These are phyloP conservation scores for Lathamus discolor DNA, from an alignment of 2,113 vertebrate species.

Conservation along the genomic window DNA sequence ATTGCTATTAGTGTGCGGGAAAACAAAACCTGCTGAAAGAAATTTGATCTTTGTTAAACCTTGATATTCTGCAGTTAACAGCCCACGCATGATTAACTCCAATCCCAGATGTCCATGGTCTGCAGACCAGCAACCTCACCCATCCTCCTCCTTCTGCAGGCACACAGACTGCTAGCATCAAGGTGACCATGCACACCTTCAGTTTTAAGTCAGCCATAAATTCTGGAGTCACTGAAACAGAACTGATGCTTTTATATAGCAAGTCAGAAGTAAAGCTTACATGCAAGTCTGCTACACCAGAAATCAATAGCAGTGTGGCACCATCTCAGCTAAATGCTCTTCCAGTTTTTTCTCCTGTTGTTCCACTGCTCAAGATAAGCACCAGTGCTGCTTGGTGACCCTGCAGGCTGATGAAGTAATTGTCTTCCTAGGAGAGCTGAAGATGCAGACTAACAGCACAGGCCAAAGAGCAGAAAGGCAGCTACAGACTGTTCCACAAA, in stretches of 20 bases:
- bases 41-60: not conserved
- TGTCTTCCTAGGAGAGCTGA: not conserved
- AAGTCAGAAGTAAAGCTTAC: not conserved
- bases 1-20: not conserved
- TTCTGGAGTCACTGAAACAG: not conserved
- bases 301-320: not conserved
- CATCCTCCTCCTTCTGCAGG: not conserved
- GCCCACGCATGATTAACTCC: not conserved
- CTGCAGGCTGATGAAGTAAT: not conserved
- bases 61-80: conserved; percentile 23
- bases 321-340: not conserved
- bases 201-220: not conserved
- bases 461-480: not conserved
- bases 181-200: not conserved
- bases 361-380: not conserved
- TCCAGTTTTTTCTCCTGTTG: not conserved
- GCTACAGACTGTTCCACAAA: not conserved
- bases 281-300: not conserved
- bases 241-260: not conserved
- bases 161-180: not conserved
- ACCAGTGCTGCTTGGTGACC: not conserved
- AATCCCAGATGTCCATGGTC: not conserved
- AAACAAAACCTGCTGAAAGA: conserved; percentile 12
- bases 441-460: not conserved
- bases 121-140: not conserved